Base-by-base conservation (phyloP, 2,888 invertebrate genomes). In the Altica lythri region DNA sequence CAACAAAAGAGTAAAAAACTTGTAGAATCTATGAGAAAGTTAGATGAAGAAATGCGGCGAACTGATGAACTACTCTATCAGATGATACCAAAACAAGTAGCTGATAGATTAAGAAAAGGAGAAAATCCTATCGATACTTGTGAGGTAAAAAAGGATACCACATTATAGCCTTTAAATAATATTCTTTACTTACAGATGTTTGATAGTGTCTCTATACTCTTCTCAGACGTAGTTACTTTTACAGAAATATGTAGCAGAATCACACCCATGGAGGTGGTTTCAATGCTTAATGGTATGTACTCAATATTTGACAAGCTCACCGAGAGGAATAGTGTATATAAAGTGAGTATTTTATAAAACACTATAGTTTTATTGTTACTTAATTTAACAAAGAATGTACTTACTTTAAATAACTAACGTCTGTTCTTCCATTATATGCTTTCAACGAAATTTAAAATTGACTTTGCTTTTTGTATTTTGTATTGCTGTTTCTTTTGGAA, bases 61-160 rank as follows among this genome's bases (percentile, higher is more conserved):
- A 97, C 97, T 0, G 97, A 98, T 72, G 94, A 95, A 68, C 79
- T 98, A 17, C 78, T 98, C 1, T 98, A 98, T 77, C 97, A 98
- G 80, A 97, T 98, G 96, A 96, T 98, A 80, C 98, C 98, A 19
- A 95, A 95, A 74, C 92, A 95, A 72, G 97, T 98, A 3, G 97
- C 97, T 0, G 96, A 96, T 75, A 81, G 95, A 38, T 80, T 98
- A 47, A 79, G 97, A 62, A 88, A 89, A 48, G 98, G 98, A n/a
- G 94, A 93, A 76, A 93, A 92, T 69, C 92, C 97, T 0, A 94
- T 96, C 46, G 94, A 93, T 67, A 97, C 97, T 9, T 98, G 97
- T 74, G 94, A 98, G 85, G 97, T 97, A 72, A 65, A 8, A 14
- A 25, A 27, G 12, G 18, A 32, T 45, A 30, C n/a, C n/a, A n/a